Percentiles rank a stretch among this genome's conserved stretches.
These are phyloP conservation scores for Carterocephalus palaemon DNA, from an alignment of 2,888 invertebrate genomes.

Conservation along the genomic window DNA sequence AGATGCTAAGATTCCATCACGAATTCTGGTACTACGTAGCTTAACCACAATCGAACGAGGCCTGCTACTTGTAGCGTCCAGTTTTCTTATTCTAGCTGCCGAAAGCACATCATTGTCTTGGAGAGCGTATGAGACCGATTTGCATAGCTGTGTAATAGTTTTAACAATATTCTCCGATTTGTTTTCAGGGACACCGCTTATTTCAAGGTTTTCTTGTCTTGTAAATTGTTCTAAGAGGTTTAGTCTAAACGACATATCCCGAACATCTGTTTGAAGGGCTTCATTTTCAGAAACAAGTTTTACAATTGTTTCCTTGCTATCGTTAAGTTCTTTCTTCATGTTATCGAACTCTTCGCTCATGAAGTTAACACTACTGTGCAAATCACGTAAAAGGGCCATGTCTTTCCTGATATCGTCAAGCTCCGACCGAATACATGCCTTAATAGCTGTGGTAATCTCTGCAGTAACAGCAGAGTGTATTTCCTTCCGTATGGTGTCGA, in stretches of 20 bases:
- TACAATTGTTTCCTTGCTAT: too few species aligned
- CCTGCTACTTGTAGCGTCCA: not conserved
- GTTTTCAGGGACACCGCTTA: conserved; percentile 33
- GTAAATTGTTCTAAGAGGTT: conserved; percentile 29
- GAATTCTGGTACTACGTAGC: not conserved
- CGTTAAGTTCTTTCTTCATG: too few species aligned
- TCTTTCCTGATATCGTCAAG: too few species aligned
- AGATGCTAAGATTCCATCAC: not conserved
- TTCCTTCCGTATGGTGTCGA: too few species aligned
- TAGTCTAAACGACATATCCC: conserved; percentile 17
- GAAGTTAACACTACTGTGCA: too few species aligned
- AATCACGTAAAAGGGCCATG: too few species aligned
- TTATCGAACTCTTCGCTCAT: too few species aligned
- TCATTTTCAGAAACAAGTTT: too few species aligned
- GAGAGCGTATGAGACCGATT: conserved; percentile 19
- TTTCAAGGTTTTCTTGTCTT: conserved; percentile 29
- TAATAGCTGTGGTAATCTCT: too few species aligned
- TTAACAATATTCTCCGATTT: conserved; percentile 29
- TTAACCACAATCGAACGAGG: conserved; percentile 2
- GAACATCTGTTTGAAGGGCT: conserved; percentile 7
- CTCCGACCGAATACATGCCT: too few species aligned
- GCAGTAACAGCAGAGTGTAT: too few species aligned
- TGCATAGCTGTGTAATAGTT: conserved; percentile 28
- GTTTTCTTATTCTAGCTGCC: conserved; percentile 1
- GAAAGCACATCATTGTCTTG: not conserved